These are phyloP conservation scores for Conus ventricosus DNA, from an alignment of 1,140 invertebrate species.

Conservation along the genomic window DNA sequence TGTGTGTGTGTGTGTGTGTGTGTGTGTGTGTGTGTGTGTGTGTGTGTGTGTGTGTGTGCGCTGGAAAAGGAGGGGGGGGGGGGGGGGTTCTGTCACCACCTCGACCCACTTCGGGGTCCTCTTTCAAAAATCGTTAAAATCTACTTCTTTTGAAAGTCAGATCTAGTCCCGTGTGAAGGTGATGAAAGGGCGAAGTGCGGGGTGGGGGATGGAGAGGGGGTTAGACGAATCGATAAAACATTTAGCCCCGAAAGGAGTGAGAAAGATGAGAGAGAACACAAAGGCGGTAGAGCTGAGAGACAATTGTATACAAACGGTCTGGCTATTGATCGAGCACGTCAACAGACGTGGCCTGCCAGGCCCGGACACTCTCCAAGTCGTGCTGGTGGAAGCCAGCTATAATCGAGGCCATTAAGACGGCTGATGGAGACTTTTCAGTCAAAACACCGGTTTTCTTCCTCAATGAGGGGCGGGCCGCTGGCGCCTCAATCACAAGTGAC, in stretches of 20 bases:
- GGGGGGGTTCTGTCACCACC: neutral
- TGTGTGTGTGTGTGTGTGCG: no score
- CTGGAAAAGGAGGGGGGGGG: neutral
- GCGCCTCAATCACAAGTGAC: no score
- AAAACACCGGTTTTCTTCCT: neutral
- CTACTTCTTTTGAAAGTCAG: neutral
- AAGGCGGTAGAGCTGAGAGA: neutral
- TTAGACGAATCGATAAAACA: neutral
- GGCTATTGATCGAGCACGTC: neutral
- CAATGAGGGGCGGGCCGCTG: neutral
- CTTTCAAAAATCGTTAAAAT: neutral
- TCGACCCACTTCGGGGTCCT: no score
- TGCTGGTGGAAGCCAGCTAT: neutral
- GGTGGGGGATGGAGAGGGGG: neutral
- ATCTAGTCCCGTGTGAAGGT: neutral
- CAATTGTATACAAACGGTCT: constrained; percentile 7
- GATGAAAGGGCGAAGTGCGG: neutral
- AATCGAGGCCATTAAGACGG: neutral
- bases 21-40: no score
- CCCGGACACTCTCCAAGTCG: neutral
- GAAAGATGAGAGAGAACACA: neutral
- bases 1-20: no score
- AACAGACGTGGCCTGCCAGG: neutral
- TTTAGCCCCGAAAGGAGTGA: neutral
- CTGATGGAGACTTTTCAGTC: neutral